These are phyloP conservation scores for Choristoneura rosaceana DNA, from an alignment of 2,888 invertebrate species.

Conservation along the genomic window DNA sequence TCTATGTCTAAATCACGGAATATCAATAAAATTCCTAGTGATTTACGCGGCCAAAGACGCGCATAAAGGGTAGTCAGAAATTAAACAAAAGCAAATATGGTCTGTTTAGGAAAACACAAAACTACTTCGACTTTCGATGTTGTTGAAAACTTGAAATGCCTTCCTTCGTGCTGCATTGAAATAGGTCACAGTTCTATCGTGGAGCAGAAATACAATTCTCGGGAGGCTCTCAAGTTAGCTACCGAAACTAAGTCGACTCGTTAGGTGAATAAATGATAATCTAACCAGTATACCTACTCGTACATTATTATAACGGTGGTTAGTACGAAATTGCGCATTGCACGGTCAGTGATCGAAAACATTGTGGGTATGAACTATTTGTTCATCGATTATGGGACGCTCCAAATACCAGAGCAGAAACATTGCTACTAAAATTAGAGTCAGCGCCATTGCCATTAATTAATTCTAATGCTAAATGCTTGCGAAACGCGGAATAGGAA, in stretches of 20 bases:
- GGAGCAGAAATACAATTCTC: conserved; percentile 13
- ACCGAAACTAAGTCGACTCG: conserved; percentile 21
- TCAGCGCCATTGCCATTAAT: conserved; percentile 56
- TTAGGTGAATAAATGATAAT: conserved; percentile 34
- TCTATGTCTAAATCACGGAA: too few species aligned
- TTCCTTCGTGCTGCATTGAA: conserved; percentile 15
- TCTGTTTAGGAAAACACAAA: not conserved
- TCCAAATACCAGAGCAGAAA: conserved; percentile 55
- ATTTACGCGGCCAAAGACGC: too few species aligned
- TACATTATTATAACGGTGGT: conserved; percentile 30
- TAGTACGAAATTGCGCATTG: conserved; percentile 64
- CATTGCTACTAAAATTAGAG: conserved; percentile 61
- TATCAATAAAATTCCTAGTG: too few species aligned
- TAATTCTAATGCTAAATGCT: conserved; percentile 43
- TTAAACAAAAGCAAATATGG: not conserved
- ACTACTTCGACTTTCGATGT: not conserved
- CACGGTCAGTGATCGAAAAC: conserved; percentile 72
- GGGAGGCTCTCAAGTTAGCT: conserved; percentile 18
- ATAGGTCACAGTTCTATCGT: conserved; percentile 27
- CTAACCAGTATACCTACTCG: conserved; percentile 13
- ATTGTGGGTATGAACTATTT: conserved; percentile 52
- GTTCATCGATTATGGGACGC: conserved; percentile 58
- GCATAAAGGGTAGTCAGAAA: not conserved
- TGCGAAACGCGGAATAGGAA: conserved; percentile 31
- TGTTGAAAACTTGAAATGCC: not conserved